Evolutionary conservation across 2,113 vertebrate genomes (phyloP).

Genomic region (Danio rerio): DNA sequence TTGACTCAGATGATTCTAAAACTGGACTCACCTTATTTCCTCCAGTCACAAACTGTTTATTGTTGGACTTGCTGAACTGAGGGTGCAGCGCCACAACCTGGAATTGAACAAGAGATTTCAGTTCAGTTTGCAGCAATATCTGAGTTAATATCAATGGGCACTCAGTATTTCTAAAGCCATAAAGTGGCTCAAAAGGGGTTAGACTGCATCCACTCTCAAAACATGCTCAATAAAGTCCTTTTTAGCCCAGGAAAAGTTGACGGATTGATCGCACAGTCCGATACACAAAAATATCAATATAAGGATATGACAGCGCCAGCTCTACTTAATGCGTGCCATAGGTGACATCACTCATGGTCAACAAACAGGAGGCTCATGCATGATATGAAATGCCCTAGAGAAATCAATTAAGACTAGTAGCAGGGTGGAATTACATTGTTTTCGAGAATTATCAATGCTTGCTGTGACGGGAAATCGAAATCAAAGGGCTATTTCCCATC

Average conservation of each 20-base stretch:
- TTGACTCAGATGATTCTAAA: background rate
- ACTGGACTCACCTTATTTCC: conserved; percentile 89
- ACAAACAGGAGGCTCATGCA: conserved; percentile 33
- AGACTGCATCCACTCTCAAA: conserved; percentile 27
- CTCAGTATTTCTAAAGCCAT: conserved; percentile 6
- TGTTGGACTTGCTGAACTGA: conserved; percentile 90
- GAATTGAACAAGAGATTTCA: conserved; percentile 33
- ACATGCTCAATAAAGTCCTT: conserved; percentile 16
- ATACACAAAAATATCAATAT: conserved; percentile 21
- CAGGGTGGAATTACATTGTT: conserved; percentile 41
- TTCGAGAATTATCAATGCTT: conserved; percentile 42
- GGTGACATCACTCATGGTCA: conserved; percentile 41
- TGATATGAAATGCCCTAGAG: conserved; percentile 47
- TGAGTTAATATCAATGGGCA: conserved; percentile 25
- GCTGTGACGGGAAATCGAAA: conserved; percentile 48
- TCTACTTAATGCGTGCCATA: conserved; percentile 32
- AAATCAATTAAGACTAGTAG: conserved; percentile 51
- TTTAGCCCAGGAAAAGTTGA: conserved; percentile 34
- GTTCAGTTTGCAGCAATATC: conserved; percentile 6
- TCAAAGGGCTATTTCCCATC: conserved; percentile 30
- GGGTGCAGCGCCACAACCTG: conserved; percentile 90
- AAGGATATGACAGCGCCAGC: conserved; percentile 12
- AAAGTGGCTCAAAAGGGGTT: conserved; percentile 18
- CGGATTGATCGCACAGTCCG: conserved; percentile 5
- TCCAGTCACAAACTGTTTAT: conserved; percentile 97